A percentile compares a stretch with the other conserved stretches of the same genome.
Conservation (phyloP, 2,113 vertebrate species). For the Aythya baeri region DNA sequence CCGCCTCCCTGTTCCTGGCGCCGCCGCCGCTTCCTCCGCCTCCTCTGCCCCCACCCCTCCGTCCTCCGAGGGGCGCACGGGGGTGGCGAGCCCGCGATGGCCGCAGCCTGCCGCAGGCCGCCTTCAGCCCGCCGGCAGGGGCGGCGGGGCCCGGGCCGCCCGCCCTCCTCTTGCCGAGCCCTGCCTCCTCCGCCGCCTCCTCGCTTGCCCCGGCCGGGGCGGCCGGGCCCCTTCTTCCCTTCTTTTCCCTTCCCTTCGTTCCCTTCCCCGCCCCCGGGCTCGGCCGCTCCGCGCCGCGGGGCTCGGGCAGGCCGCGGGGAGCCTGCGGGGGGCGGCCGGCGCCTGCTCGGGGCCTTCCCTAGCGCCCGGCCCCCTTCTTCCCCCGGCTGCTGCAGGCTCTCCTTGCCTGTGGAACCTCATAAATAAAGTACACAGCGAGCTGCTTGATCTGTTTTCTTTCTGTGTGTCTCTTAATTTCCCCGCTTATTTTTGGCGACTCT, state of each 20-base stretch:
- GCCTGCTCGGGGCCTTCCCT: neutral
- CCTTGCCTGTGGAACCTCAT: neutral
- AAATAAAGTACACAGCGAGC: neutral
- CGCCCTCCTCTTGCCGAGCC: neutral
- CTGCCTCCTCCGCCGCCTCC: neutral
- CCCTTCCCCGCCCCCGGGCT: neutral
- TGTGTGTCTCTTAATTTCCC: too few relatives aligned
- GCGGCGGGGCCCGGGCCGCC: neutral
- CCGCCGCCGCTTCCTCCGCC: constrained; percentile 36
- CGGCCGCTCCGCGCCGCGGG: neutral
- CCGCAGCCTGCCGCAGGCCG: neutral
- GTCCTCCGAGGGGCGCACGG: constrained; percentile 19
- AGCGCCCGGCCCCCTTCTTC: neutral
- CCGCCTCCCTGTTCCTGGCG: constrained; percentile 48
- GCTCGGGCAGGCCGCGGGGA: neutral
- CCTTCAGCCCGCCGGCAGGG: neutral
- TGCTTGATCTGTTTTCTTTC: neutral
- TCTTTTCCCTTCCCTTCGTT: too few relatives aligned
- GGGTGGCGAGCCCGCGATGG: neutral
- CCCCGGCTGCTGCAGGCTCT: neutral
- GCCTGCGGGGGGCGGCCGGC: neutral
- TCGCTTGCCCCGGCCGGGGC: neutral
- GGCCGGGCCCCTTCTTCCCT: too few relatives aligned
- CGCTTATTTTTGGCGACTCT: accelerated
- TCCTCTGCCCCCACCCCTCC: constrained; percentile 38